A percentile compares a stretch with the other conserved stretches of the same genome.
Conservation (phyloP, 2,797 vertebrate species). For the Borostomias antarcticus region DNA sequence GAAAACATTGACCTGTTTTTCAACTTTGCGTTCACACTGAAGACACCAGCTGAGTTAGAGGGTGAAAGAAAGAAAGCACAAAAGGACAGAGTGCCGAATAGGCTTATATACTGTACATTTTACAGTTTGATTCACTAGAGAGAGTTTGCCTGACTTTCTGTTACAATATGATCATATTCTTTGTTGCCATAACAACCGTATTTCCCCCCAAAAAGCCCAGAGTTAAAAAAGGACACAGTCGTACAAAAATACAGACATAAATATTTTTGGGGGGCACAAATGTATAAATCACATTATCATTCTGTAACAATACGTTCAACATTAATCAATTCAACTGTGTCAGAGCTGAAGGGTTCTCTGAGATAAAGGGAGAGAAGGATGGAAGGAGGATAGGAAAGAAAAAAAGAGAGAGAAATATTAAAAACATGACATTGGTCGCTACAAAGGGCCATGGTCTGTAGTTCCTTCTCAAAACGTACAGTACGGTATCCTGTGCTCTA, state of each 20-base stretch:
- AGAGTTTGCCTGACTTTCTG: slow-evolving; percentile 23
- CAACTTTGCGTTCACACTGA: slow-evolving; percentile 39
- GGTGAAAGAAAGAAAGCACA: slow-evolving; percentile 4
- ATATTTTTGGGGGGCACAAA: slow-evolving; percentile 42
- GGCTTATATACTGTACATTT: slow-evolving; percentile 36
- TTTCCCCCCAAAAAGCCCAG: slow-evolving; percentile 33
- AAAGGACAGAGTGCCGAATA: slow-evolving; percentile 18
- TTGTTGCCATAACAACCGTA: slow-evolving; percentile 30
- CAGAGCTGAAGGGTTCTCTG: slow-evolving; percentile 26
- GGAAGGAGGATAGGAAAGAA: slow-evolving; percentile 19
- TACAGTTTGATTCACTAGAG: too few relatives aligned
- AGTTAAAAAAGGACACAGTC: slow-evolving; percentile 46
- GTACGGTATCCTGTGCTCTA: slow-evolving; percentile 45
- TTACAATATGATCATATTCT: slow-evolving; percentile 16
- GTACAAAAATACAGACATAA: slow-evolving; percentile 43
- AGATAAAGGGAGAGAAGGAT: slow-evolving; percentile 25
- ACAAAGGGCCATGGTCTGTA: slow-evolving; percentile 73
- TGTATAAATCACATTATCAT: slow-evolving; percentile 48
- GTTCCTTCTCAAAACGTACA: slow-evolving; percentile 67
- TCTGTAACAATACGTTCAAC: slow-evolving; percentile 44
- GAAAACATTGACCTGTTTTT: slow-evolving; percentile 55
- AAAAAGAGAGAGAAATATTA: slow-evolving; percentile 50
- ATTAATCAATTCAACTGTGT: slow-evolving; percentile 38
- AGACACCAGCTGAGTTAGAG: slow-evolving; percentile 41
- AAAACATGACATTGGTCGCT: slow-evolving; percentile 66